Base-by-base conservation (phyloP, 2,888 invertebrate species). In the Drosophila fungiperda region DNA sequence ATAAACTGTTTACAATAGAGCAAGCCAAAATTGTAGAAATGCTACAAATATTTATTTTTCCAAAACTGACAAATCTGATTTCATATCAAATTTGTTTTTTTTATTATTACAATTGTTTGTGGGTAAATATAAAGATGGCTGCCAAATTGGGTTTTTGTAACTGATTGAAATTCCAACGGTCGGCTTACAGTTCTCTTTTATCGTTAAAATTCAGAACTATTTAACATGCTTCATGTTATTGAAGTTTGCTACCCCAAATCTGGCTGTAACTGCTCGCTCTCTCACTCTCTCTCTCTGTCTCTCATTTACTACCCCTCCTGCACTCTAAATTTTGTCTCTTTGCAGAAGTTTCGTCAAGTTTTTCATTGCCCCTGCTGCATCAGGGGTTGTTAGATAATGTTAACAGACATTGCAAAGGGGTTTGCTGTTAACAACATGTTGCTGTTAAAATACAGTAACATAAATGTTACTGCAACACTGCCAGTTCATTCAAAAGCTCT, bases 341-440 rank as follows among this genome's bases (percentile, higher is more conserved):
- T 82, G 70, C 75, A 82, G 80, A 68, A 73, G 70, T 78, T 80
- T 86, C 85, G 85, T 86, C 42, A 77, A 87, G 78, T 82, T 80
- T 15, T 15, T 49, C 1, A 17, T 3, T 79, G 42, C 85, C 78
- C 82, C 77, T 75, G 0, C 17, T 4, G 9, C 17, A 7, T 3
- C 33, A 80, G 90, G 90, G 90, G 90, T 69, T 45, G 57, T 73
- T 79, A 82, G 85, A 84, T 89, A 87, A 84, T 75, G 63, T 68
- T 62, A 66, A 33, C 7, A 52, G 64, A 58, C 64, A 76, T 55
- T 2, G 11, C 1, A 12, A 62, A 26, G 17, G 26, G 42, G 20
- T 15, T 23, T 0, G 12, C n/a, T 54, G 9, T 23, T 9, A 49
- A 23, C 4, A 3, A 42, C 1, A 32, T 57, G 57, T 32, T 15